Evolutionary conservation across 92 coral and sea anemone species (phyloP), one percentile per base, ranked within the genome.

Genomic region (Parazoanthus swiftii): DNA sequence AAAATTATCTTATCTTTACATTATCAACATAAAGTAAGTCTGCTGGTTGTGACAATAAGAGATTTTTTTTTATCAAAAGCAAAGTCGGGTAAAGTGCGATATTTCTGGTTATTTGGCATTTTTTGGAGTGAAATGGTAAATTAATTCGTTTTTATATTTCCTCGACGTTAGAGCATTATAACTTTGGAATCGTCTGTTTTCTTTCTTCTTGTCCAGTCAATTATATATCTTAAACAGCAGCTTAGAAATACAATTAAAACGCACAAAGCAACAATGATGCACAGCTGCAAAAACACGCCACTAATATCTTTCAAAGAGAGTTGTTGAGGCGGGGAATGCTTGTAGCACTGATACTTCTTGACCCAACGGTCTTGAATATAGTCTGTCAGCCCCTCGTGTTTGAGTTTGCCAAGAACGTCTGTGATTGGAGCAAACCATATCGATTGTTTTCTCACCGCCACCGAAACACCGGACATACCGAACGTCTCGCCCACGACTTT

Each of bases 401-500:
- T 93, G 1, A 95, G 88, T 37, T 59, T 89, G 37, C 85, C 88
- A 14, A 95, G 92, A 54, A 90, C 96, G 33, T 90, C 94, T 23
- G 91, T 86, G 46, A 95, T 87, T 25, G 89, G 89, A 16, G 91
- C 83, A 82, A 95, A 92, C 91, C 90, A 85, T 20, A 93, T 95
- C 20, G 94, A 91, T 59, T 90, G 93, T 63, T 95, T 95, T 73
- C 88, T 92, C 56, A 92, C 93, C 2, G 87, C 94, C 33, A 95
- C 70, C 3, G 96, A 91, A 38, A 94, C 94, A 50, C 98, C 98
- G 0, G 98, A 95, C 94, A 93, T 95, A 0, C 96, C 98, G 68
- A 95, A 95, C 14, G 96, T 92, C 8, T 91, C 93, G 1, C 98
- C 98, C 43, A 93, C 93, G 23, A 93, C 96, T 81, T 92, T 95